Base-by-base conservation (phyloP, 37 sponge, comb jelly and placozoan species). In the Bolinopsis microptera region DNA sequence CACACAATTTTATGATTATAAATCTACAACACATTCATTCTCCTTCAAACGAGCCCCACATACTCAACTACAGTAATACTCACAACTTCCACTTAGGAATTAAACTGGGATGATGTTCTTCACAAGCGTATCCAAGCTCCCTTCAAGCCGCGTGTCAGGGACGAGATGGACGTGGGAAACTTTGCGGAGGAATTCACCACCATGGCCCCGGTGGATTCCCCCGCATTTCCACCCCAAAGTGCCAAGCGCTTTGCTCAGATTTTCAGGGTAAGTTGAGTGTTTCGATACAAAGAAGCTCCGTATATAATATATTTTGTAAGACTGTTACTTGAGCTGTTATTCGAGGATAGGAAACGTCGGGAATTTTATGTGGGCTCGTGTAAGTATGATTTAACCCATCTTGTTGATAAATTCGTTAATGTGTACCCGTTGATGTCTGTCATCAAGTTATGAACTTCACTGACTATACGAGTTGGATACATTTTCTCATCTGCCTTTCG, bases 141-240 rank as follows among this genome's bases (percentile, higher is more conserved):
- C 35, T 97, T 98, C 94, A 92, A 93, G 24, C 98, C 98, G 0
- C 93, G 94, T 40, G 93, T 98, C 23, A n/a, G 92, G 26, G 94
- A 69, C 37, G 98, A 96, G 39, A 40, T 96, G 94, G 98, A 98
- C 92, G 95, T 95, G 25, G 93, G 96, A 0, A 96, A 98, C 95
- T 98, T 98, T 95, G 93, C 98, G 0, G 96, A 95, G 39, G 97
- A 98, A 92, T 98, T 98, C 94, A 98, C 98, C 21, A 76, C 72
- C 22, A 95, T 95, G 82, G 92, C 92, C 13, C 96, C 97, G 0
- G 93, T 95, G 18, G 97, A 97, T 75, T 98, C 98, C 24, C 98
- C 98, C 0, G 96, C 97, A 0, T 94, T 93, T 35, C 94, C 94
- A 9, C 96, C 96, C n/a, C 48, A 76, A 72, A 96, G 76, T 40